Conservation (phyloP, 2,797 vertebrate genomes). For the Dendrocincla fuliginosa region DNA sequence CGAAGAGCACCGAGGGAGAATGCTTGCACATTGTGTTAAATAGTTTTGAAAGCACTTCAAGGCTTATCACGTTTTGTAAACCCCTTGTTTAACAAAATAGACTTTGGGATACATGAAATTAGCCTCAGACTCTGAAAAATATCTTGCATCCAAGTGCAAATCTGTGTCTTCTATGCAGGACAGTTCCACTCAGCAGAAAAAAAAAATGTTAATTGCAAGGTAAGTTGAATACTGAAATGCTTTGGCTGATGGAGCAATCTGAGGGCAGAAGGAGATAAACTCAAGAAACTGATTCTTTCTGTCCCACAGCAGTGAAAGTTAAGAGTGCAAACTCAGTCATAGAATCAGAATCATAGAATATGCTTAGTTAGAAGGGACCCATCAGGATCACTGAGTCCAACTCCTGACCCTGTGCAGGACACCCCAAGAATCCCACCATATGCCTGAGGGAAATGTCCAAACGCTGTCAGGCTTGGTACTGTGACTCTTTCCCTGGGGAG, state of each 20-base stretch:
- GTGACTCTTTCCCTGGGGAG: not conserved
- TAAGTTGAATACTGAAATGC: not conserved
- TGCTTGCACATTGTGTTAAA: not conserved
- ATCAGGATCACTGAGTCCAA: not conserved
- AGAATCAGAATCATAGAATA: not conserved
- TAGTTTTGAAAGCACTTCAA: not conserved
- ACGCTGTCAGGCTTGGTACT: not conserved
- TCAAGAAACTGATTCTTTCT: not conserved
- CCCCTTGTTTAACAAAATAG: not conserved
- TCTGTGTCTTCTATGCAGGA: not conserved
- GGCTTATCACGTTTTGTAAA: not conserved
- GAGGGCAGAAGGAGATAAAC: not conserved
- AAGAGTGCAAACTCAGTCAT: not conserved
- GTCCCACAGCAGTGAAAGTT: not conserved
- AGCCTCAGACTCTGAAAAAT: not conserved
- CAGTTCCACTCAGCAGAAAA: not conserved
- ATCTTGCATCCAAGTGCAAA: not conserved
- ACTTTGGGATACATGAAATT: not conserved
- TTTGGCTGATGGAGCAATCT: not conserved
- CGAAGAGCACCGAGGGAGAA: not conserved
- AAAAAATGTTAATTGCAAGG: not conserved
- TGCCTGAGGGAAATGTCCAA: not conserved
- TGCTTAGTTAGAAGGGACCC: too few relatives aligned
- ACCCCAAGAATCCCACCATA: not conserved
- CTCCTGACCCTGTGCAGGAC: not conserved